Evolutionary conservation across 2,113 vertebrate genomes (phyloP), one percentile per base, ranked within the genome.

Genomic region (Stomatorhinus ivindoensis): DNA sequence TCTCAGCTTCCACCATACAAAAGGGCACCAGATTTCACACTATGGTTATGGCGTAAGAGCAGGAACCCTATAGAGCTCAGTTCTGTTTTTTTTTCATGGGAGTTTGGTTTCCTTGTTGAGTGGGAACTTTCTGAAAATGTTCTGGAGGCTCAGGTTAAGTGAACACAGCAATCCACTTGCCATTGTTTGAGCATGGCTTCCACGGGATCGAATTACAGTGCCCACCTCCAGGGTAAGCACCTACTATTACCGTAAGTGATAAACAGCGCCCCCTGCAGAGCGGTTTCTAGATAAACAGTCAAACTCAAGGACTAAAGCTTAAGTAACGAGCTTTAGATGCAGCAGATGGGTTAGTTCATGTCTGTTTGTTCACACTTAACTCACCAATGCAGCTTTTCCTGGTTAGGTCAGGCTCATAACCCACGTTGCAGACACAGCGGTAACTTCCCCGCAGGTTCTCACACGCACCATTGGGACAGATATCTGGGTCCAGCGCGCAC

Each of bases 381-480:
- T 93, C 89, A 96, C 96, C 96, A 55, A 95, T 90, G 91, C 96
- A 97, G 19, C 84, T 95, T 87, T 90, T 95, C 89, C 96, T 95
- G 76, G 93, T 94, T 89, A 89, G 27, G 90, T 95, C 95, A 3
- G 95, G 93, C 91, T 96, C 94, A 4, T 95, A 97, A 47, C 96
- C 96, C 19, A 88, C 93, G 92, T 96, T 96, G 90, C 96, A 97
- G 86, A 95, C 94, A 87, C 96, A 96, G 83, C 93, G 95, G 90
- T 95, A 96, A 86, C 94, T 92, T 27, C 96, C 96, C 82, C 90
- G 93, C 19, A 96, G 91, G 88, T 97, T 97, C 92, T 97, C 95
- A 93, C 96, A 97, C 80, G 94, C 89, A 42, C 96, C 96, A 89
- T 96, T 96, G 44, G 93, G 88, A 87, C 96, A 97, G 92, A 97